Conservation (phyloP, 2,113 vertebrate species). For the Upupa epops region DNA sequence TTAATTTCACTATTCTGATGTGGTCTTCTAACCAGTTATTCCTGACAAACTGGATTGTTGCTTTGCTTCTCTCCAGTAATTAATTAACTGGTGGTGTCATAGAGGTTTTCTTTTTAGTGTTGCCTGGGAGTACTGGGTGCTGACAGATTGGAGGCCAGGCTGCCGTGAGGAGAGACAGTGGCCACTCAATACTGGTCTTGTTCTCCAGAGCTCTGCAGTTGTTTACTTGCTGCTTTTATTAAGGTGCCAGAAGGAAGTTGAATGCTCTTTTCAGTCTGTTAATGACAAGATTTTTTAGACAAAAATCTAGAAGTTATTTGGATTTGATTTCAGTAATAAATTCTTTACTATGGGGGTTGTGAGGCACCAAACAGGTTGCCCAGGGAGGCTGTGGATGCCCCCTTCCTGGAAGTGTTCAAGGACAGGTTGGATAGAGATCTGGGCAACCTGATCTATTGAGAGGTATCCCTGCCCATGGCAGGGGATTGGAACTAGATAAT, state of each 20-base stretch:
- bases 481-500: too few species aligned
- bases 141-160: background rate
- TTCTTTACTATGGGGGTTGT: too few species aligned
- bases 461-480: too few species aligned
- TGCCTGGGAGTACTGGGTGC: background rate
- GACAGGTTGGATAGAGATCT: too few species aligned
- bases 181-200: background rate
- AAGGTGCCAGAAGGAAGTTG: background rate
- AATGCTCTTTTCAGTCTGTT: background rate
- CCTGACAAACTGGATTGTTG: background rate
- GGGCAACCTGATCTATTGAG: too few species aligned
- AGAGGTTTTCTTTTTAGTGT: background rate
- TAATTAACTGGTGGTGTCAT: background rate
- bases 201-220: background rate
- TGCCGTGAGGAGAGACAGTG: background rate
- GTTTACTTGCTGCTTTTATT: background rate
- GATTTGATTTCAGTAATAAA: too few species aligned
- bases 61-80: background rate
- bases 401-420: too few species aligned
- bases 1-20: background rate
- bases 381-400: too few species aligned
- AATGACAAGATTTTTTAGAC: background rate
- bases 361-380: too few species aligned
- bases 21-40: background rate
- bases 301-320: too few species aligned